Percentiles rank a stretch among this genome's conserved stretches.
Evolutionary conservation across 2,888 invertebrate species (phyloP).

Genomic region (Phyllotreta striolata): DNA sequence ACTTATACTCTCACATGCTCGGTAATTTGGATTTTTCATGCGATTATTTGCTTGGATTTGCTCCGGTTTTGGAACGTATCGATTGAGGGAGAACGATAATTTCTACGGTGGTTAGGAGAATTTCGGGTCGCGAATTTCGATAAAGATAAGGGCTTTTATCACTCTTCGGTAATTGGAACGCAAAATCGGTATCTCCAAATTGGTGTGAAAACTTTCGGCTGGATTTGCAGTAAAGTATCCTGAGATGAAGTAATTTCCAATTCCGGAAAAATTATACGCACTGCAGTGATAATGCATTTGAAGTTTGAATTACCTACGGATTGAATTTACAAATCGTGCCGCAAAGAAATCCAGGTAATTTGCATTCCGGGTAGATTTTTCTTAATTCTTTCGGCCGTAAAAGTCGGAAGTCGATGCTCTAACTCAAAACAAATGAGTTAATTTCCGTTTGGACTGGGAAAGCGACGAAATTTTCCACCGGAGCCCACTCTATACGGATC

Average conservation of each 20-base stretch:
- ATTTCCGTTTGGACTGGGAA: slow-evolving; percentile 39
- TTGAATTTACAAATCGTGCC: too few species aligned
- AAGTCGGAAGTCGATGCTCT: slow-evolving; percentile 34
- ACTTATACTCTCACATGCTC: too few species aligned
- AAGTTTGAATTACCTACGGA: too few species aligned
- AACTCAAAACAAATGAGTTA: slow-evolving; percentile 45
- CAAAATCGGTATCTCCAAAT: slow-evolving; percentile 12
- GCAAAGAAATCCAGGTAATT: neutral
- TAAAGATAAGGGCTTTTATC: slow-evolving; percentile 31
- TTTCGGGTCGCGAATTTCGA: slow-evolving; percentile 23
- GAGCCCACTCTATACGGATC: slow-evolving; percentile 6
- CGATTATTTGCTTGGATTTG: too few species aligned
- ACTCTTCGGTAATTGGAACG: slow-evolving; percentile 22
- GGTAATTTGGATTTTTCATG: too few species aligned
- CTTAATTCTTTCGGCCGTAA: slow-evolving; percentile 7
- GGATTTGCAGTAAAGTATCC: too few species aligned
- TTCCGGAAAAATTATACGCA: too few species aligned
- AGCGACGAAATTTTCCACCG: slow-evolving; percentile 23
- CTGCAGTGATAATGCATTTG: too few species aligned
- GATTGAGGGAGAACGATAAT: too few species aligned
- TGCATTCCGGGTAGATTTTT: slow-evolving; percentile 7
- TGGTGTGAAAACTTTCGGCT: too few species aligned
- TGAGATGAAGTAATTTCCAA: too few species aligned
- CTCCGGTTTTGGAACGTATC: too few species aligned
- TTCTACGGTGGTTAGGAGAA: slow-evolving; percentile 9